These are phyloP conservation scores for Botrylloides violaceus DNA, from an alignment of 23 tunicate genomes.

Conservation along the genomic window DNA sequence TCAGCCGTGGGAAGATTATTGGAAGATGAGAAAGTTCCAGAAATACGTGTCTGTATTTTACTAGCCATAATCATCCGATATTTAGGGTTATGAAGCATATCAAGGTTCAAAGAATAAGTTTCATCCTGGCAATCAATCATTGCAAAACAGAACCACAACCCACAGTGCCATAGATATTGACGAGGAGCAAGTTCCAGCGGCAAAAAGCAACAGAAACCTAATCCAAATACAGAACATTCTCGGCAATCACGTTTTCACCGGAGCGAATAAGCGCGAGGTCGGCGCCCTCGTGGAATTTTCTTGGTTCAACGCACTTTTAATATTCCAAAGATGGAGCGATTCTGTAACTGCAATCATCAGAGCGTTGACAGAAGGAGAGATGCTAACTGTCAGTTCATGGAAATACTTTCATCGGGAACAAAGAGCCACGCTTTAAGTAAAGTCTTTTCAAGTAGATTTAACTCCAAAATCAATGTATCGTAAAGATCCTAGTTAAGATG, in stretches of 20 bases:
- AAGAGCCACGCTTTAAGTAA: neutral
- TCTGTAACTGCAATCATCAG: neutral
- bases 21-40: too few relatives aligned
- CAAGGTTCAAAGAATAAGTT: too few relatives aligned
- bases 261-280: neutral
- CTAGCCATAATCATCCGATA: too few relatives aligned
- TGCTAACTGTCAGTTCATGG: neutral
- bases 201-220: too few relatives aligned
- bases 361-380: neutral
- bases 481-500: neutral
- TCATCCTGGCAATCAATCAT: too few relatives aligned
- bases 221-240: neutral
- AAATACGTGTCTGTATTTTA: too few relatives aligned
- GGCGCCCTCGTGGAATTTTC: conserved; percentile 1
- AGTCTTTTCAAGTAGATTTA: neutral
- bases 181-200: too few relatives aligned
- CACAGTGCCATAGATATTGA: too few relatives aligned
- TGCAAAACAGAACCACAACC: too few relatives aligned
- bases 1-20: too few relatives aligned
- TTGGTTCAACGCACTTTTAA: neutral
- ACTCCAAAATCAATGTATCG: neutral
- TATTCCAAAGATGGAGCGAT: conserved; percentile 1
- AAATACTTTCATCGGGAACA: neutral
- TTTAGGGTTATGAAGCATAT: too few relatives aligned
- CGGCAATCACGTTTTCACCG: conserved; percentile 1